Base-by-base conservation (phyloP, 1,140 invertebrate species). In the Zophobas morio region DNA sequence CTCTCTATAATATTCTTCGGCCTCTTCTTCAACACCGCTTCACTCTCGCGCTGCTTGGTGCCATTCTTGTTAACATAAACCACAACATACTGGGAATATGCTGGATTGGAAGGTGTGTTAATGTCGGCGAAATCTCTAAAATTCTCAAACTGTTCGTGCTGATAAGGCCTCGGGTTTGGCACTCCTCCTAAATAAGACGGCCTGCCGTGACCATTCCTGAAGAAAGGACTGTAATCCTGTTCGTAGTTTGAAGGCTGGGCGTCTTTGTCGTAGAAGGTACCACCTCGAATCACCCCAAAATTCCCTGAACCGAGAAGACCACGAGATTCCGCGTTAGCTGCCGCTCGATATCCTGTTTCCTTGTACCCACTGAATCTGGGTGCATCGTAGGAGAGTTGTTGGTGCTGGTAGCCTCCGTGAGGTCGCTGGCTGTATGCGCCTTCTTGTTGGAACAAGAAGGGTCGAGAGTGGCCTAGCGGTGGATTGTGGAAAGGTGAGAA, bases 91-190 rank as follows among this genome's bases (percentile, higher is more conserved):
- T 96, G 93, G 0, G 94, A 96, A 84, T 93, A 96, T 2, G 93
- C 93, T 0, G 94, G 90, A 82, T 94, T 94, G 0, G 93, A 91
- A 6, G 94, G 94, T 3, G 93, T 92, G 49, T 95, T 96, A 36
- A 96, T 95, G 81, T 96, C 95, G 0, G 95, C 95, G 82, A 96
- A 96, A 82, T 96, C 95, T 77, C 94, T 90, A 87, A 96, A 96
- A 82, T 96, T 95, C 1, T 94, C 94, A 81, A 96, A 96, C 82
- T 94, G 94, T 80, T 94, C 92, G 46, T 91, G 90, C 78, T 89
- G 90, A 75, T 89, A 88, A 0, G 91, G 90, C 82, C 90, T 86
- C 4, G 89, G 88, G 70, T 90, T 90, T 1, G 91, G 90, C 63
- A 91, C 85, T 1, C 90, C 90, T 1, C 88, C 70, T 46, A 75